A percentile compares a stretch with the other conserved stretches of the same genome.
Evolutionary conservation across 2,888 invertebrate genomes (phyloP).

Genomic region (Amiota mariae): DNA sequence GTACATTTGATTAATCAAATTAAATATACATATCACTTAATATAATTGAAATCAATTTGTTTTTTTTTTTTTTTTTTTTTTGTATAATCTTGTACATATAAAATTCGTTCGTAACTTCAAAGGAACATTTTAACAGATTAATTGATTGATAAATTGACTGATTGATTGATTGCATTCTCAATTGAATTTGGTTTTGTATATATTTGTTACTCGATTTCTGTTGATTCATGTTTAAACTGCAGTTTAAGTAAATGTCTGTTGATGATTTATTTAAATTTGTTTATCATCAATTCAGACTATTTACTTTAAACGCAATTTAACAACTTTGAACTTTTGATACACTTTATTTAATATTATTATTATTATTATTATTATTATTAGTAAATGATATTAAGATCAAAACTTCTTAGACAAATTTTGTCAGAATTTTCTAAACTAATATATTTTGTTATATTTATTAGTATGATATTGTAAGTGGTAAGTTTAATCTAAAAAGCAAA

Average conservation of each 20-base stretch:
- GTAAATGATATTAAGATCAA: too few relatives aligned
- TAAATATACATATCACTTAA: constrained; percentile 8
- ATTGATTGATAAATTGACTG: not conserved
- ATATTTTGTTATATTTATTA: too few relatives aligned
- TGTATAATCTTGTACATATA: constrained; percentile 12
- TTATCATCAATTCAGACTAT: constrained; percentile 72
- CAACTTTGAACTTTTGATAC: constrained; percentile 40
- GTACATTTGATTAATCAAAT: not conserved
- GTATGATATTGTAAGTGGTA: too few relatives aligned
- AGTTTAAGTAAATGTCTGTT: constrained; percentile 73
- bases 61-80: not conserved
- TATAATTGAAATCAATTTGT: not conserved
- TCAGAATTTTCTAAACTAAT: too few relatives aligned
- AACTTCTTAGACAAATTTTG: too few relatives aligned
- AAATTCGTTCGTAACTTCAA: constrained; percentile 39
- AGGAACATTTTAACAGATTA: constrained; percentile 50
- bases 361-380: too few relatives aligned
- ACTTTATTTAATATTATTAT: too few relatives aligned
- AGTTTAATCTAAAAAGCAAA: too few relatives aligned
- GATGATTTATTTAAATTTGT: constrained; percentile 66
- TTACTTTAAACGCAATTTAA: constrained; percentile 72
- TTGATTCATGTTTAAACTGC: constrained; percentile 69
- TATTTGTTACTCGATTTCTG: constrained; percentile 38
- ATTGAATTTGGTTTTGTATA: too few relatives aligned
- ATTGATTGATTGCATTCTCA: too few relatives aligned